Conservation (phyloP, 2,888 invertebrate species). For the Synanthedon andrenaeformis region DNA sequence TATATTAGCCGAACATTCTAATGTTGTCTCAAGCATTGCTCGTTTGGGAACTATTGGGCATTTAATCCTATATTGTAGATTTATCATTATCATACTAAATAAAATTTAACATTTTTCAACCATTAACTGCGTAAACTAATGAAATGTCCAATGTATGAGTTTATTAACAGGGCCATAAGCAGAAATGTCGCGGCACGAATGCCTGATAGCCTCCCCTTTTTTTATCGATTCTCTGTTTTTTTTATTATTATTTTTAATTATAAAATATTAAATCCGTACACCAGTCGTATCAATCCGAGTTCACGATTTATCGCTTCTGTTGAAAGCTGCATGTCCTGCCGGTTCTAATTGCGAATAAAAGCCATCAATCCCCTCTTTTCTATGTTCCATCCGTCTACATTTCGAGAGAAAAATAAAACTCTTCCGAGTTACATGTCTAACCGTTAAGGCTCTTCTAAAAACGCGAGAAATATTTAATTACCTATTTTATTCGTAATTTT, state of each 20-base stretch:
- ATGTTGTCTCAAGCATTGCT: constrained; percentile 46
- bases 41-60: constrained; percentile 70
- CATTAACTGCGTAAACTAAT: constrained; percentile 70
- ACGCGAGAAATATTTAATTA: no score
- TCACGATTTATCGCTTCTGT: constrained; percentile 55
- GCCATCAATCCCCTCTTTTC: not conserved
- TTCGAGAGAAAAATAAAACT: not conserved
- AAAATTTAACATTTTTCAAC: constrained; percentile 65
- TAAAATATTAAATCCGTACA: constrained; percentile 47
- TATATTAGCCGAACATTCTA: not conserved
- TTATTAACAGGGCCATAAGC: constrained; percentile 59
- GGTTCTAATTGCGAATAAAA: constrained; percentile 15
- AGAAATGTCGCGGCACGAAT: constrained; percentile 64
- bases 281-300: constrained; percentile 56
- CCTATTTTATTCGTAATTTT: no score
- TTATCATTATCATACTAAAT: constrained; percentile 69
- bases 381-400: not conserved
- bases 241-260: constrained; percentile 24
- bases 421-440: not conserved
- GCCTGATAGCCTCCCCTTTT: constrained; percentile 67
- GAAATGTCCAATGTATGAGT: constrained; percentile 52
- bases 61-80: constrained; percentile 70
- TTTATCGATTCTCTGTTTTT: constrained; percentile 16
- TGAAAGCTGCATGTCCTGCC: constrained; percentile 51
- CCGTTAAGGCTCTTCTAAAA: not conserved